phyloP scores from a whole-genome alignment of 1,140 invertebrate species.

The Drosophila subpulchrella region DNA sequence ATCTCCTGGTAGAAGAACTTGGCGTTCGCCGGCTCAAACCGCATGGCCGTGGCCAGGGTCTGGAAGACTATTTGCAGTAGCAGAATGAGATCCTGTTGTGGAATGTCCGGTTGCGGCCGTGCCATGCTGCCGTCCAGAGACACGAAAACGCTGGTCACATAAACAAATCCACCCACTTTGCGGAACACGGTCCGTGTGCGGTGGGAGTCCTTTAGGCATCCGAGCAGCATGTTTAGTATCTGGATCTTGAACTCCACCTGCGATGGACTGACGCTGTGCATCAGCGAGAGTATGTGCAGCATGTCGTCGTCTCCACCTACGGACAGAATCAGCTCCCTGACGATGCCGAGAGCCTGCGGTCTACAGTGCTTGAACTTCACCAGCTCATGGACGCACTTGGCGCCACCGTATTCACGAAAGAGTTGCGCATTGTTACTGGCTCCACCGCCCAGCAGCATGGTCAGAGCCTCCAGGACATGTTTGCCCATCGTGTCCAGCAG shows the following conservation, averaged over 20 bases:
- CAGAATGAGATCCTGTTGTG: conserved; percentile 87
- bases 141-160: conserved; percentile 97
- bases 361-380: conserved; percentile 94
- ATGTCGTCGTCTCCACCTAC: conserved; percentile 98
- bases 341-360: conserved; percentile 91
- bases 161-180: conserved; percentile 98
- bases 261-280: conserved; percentile 93
- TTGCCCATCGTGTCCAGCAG: conserved; percentile 91
- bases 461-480: conserved; percentile 94
- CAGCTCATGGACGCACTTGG: conserved; percentile 95
- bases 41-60: conserved; percentile 98
- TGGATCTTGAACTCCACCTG: conserved; percentile 94
- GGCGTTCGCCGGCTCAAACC: conserved; percentile 99
- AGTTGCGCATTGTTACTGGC: conserved; percentile 96
- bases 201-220: conserved; percentile 97
- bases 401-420: conserved; percentile 96
- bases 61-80: conserved; percentile 96
- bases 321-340: conserved; percentile 94
- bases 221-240: conserved; percentile 94
- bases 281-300: conserved; percentile 94
- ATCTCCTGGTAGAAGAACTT: conserved; percentile 99
- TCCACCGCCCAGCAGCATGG: conserved; percentile 89
- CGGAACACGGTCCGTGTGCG: conserved; percentile 97
- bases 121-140: conserved; percentile 93
- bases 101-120: conserved; percentile 81